Evolutionary conservation across 2,888 invertebrate genomes (phyloP).

Genomic region (Ornithoptera alexandrae): DNA sequence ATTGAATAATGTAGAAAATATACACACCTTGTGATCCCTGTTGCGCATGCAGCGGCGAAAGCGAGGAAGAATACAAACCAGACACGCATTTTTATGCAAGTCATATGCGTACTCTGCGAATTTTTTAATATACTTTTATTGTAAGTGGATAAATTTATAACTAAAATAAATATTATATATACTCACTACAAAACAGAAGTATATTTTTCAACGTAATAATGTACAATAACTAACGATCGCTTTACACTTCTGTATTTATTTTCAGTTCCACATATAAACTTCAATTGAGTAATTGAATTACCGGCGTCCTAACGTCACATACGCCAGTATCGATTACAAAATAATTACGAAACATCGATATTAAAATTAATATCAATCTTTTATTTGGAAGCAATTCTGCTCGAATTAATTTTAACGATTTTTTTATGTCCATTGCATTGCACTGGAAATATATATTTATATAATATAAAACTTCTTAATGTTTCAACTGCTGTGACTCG

Average conservation of each 20-base stretch:
- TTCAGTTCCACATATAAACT: constrained; percentile 9
- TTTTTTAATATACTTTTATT: constrained; percentile 12
- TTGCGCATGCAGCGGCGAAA: constrained; percentile 48
- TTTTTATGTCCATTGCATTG: too few relatives aligned
- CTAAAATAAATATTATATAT: constrained; percentile 9
- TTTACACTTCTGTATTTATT: constrained; percentile 18
- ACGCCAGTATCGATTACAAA: neutral
- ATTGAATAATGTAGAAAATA: neutral
- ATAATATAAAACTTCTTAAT: too few relatives aligned
- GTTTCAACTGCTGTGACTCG: too few relatives aligned
- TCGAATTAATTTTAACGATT: too few relatives aligned
- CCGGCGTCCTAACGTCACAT: constrained; percentile 14
- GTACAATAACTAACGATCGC: constrained; percentile 1
- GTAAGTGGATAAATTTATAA: neutral
- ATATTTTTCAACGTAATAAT: constrained; percentile 1
- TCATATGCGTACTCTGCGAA: constrained; percentile 36
- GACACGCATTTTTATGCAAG: constrained; percentile 56
- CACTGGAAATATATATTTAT: too few relatives aligned
- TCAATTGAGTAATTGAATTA: constrained; percentile 26
- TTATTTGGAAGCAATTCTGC: neutral
- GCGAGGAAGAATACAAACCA: constrained; percentile 51
- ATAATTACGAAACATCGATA: neutral
- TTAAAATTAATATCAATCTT: neutral
- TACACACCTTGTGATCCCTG: constrained; percentile 54
- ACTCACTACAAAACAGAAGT: constrained; percentile 16